A percentile compares a stretch with the other conserved stretches of the same genome.
These are phyloP conservation scores for Bothrops jararaca DNA, from an alignment of 2,113 vertebrate species.

Conservation along the genomic window DNA sequence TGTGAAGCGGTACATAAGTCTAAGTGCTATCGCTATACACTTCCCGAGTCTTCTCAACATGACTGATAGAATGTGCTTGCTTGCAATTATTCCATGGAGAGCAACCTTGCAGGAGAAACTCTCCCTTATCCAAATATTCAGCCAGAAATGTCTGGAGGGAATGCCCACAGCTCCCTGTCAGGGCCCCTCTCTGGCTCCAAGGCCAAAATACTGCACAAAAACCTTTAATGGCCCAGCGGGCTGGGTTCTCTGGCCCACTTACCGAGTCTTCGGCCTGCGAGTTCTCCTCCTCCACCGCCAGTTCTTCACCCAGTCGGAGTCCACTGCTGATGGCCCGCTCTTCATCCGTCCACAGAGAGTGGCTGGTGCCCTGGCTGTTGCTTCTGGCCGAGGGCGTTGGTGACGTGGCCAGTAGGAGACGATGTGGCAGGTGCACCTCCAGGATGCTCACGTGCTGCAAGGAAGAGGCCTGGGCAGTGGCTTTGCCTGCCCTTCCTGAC, in stretches of 20 bases:
- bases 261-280: constrained; percentile 98
- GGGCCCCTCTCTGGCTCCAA: not conserved
- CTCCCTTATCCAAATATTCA: too few species aligned
- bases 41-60: too few species aligned
- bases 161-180: not conserved
- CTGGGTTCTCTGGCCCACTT: constrained; percentile 34
- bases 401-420: constrained; percentile 96
- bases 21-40: too few species aligned
- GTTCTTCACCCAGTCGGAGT: constrained; percentile 97
- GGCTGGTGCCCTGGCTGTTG: constrained; percentile 85
- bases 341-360: constrained; percentile 90
- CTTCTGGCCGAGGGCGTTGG: constrained; percentile 89
- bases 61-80: too few species aligned
- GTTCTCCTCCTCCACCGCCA: constrained; percentile 96
- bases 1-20: too few species aligned
- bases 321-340: constrained; percentile 93
- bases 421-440: constrained; percentile 93
- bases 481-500: not conserved
- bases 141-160: too few species aligned
- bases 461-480: not conserved
- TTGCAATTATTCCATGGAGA: too few species aligned
- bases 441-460: constrained; percentile 87
- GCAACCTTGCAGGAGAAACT: too few species aligned
- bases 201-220: not conserved
- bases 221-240: rapidly evolving